A percentile compares a stretch with the other conserved stretches of the same genome.
phyloP scores from a whole-genome alignment of 2,113 vertebrate species.

The Ramphastos sulfuratus region DNA sequence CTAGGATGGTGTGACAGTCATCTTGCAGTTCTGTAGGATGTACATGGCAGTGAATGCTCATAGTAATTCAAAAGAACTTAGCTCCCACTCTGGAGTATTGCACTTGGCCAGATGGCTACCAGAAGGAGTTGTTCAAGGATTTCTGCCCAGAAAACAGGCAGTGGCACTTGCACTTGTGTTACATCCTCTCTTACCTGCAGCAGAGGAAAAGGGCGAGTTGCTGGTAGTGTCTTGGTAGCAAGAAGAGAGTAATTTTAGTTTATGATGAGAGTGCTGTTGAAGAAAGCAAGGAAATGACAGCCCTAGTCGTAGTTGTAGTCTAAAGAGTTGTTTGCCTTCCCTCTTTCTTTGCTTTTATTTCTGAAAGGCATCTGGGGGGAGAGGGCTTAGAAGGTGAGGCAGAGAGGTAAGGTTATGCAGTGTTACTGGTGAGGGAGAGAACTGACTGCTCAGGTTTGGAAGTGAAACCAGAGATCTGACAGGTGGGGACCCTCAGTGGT shows the following conservation, averaged over 20 bases:
- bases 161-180: neutral
- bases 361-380: neutral
- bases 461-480: neutral
- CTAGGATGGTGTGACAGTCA: neutral
- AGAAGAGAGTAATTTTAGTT: neutral
- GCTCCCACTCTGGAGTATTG: neutral
- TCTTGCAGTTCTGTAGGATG: neutral
- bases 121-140: neutral
- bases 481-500: neutral
- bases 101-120: neutral
- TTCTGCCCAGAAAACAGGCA: neutral
- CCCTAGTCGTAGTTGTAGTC: neutral
- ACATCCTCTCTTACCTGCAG: neutral
- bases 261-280: neutral
- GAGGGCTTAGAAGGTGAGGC: neutral
- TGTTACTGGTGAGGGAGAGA: neutral
- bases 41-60: neutral
- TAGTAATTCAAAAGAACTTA: neutral
- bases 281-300: neutral
- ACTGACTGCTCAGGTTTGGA: neutral
- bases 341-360: neutral
- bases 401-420: neutral
- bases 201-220: neutral
- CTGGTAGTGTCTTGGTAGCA: neutral
- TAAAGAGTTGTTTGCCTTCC: neutral